Base-by-base conservation (phyloP, 1,140 invertebrate genomes). In the Hylyphantes graminicola region DNA sequence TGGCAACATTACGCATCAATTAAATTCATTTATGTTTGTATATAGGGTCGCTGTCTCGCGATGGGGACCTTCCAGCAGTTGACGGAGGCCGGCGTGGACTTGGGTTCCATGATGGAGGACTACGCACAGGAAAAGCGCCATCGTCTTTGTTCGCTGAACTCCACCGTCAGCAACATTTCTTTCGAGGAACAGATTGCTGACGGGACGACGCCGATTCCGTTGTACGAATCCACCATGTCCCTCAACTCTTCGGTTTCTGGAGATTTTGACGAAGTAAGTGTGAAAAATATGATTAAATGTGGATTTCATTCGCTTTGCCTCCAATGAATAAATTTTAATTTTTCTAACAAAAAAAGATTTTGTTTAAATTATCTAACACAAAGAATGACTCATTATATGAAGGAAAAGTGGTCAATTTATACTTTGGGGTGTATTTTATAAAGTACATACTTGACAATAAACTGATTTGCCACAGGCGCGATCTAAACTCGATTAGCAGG, bases 51-150 rank as follows among this genome's bases (percentile, higher is more conserved):
- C 15, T 70, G 59, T 51, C 15, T 83, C 13, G 85, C 81, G 17
- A 72, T 84, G 15, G 87, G 87, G 6, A 64, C 70, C n/a, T 88
- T 86, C 54, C 19, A 85, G 7, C 54, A 87, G 19, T 57, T 87
- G 51, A 74, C 75, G 8, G 79, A 80, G 21, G 17, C 76, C 7
- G 87, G 87, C 10, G 74, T 86, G 0, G 87, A 87, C 74, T 68
- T 87, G 19, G 85, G 80, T 9, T 79, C 82, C n/a, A 15, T 85
- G n/a, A 80, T 85, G 78, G 85, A 85, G 63, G 77, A 82, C 55
- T 70, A 80, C 19, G 85, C 81, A 13, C 55, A 81, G 0, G 78
- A 61, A 21, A 50, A 64, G 17, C 65, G 78, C 7, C 72, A 81
- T 48, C 19, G 82, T 11, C 74, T 85, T 8, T 74, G 73, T 15